Base-by-base conservation (phyloP, 2,113 vertebrate species). In the Scopus umbretta region DNA sequence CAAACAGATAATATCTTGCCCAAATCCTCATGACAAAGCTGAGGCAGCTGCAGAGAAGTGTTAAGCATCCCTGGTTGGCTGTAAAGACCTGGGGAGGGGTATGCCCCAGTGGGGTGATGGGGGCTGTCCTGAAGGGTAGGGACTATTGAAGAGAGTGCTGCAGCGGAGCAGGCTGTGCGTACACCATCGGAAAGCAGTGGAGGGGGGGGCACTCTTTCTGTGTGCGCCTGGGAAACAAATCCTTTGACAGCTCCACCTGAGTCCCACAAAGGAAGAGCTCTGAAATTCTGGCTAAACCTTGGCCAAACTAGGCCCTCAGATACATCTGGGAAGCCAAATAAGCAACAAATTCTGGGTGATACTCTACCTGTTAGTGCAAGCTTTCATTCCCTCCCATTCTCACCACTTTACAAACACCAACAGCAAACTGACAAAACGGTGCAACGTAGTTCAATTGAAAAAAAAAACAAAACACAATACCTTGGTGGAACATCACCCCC, bases 221-320 rank as follows among this genome's bases (percentile, higher is more conserved):
- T 42, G 8, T 36, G 30, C 0, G 0, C 11, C 50, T 18, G 3
- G 26, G 30, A 87, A 73, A 65, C 1, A 1, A 71, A 53, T n/a
- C 63, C 36, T 83, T 61, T 55, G 62, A 25, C 21, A 80, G 30
- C 9, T 17, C 32, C 36, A 76, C 3, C 12, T 59, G 23, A 72
- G 34, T 22, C 49, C 47, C 67, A 9, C 8, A 67, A 61, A 73
- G 19, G 10, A 59, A 67, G 80, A 91, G 8, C 13, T 20, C 30
- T 40, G 55, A 36, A 65, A 56, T 87, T 90, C 30, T 62, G 11
- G 11, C 19, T 80, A 65, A 83, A 36, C 5, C 14, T 70, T 73
- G 26, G 22, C 11, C 53, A 85, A 70, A 78, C 5, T 50, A n/a
- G 13, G 32, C 29, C 26, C 12, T 72, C 25, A n/a, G 76, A 65